A percentile compares a stretch with the other conserved stretches of the same genome.
Conservation (phyloP, 2,888 invertebrate genomes). For the Drosophila suboccidentalis region DNA sequence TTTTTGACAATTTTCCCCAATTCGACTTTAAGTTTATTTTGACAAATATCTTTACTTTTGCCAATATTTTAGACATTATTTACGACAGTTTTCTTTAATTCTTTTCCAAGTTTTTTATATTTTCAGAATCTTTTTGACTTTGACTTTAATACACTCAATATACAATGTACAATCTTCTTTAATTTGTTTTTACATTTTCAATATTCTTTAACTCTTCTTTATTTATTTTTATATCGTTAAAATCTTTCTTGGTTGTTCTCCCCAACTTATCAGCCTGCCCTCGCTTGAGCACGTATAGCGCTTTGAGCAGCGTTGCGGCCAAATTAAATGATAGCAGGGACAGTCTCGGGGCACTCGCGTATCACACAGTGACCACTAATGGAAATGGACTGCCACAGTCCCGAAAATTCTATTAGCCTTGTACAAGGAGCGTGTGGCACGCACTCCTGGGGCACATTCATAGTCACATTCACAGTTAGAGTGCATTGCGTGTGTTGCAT, state of each 20-base stretch:
- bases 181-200: neutral
- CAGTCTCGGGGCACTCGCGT: slow-evolving; percentile 13
- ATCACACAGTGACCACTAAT: slow-evolving; percentile 55
- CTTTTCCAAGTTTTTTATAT: too few species aligned
- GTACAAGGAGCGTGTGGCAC: slow-evolving; percentile 35
- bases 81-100: neutral
- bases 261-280: neutral
- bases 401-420: slow-evolving; percentile 68
- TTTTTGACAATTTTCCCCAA: neutral
- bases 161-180: neutral
- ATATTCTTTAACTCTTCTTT: neutral
- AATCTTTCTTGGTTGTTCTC: neutral
- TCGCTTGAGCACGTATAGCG: neutral
- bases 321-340: slow-evolving; percentile 60
- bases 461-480: slow-evolving; percentile 2
- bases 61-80: neutral
- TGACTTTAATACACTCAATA: neutral
- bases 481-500: slow-evolving; percentile 17
- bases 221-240: neutral
- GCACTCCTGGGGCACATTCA: slow-evolving; percentile 36
- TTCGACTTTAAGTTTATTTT: neutral
- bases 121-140: neutral
- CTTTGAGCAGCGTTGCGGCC: slow-evolving; percentile 19
- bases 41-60: neutral
- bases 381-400: slow-evolving; percentile 65